Evolutionary conservation across 2,797 vertebrate genomes (phyloP).

Genomic region (Melanotaenia maccullochi): DNA sequence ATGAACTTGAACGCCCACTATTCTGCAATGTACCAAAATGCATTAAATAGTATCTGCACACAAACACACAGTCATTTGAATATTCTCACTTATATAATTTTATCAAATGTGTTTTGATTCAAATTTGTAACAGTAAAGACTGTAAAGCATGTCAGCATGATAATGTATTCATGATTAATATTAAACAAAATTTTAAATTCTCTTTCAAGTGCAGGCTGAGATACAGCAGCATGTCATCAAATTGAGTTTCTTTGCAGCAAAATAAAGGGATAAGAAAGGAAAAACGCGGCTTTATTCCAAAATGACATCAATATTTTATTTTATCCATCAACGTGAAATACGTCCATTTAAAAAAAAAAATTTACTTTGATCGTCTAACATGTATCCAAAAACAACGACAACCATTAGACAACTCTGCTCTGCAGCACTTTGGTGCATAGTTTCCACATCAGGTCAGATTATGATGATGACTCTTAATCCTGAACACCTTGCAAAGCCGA

Average conservation of each 20-base stretch:
- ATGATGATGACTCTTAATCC: slow-evolving; percentile 44
- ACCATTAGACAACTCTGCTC: slow-evolving; percentile 15
- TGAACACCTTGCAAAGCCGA: slow-evolving; percentile 23
- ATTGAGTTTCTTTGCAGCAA: slow-evolving; percentile 68
- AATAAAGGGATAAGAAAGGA: slow-evolving; percentile 26
- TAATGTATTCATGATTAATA: slow-evolving; percentile 83
- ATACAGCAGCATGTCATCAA: slow-evolving; percentile 77
- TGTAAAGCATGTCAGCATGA: slow-evolving; percentile 52
- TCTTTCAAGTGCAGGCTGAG: slow-evolving; percentile 82
- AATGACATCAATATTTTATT: slow-evolving; percentile 38
- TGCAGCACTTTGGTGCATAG: slow-evolving; percentile 33
- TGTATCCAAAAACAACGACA: slow-evolving; percentile 39
- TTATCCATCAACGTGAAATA: slow-evolving; percentile 16
- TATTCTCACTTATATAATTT: slow-evolving; percentile 58
- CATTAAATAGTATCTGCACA: slow-evolving; percentile 12
- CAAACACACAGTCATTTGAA: slow-evolving; percentile 23
- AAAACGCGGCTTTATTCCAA: slow-evolving; percentile 36
- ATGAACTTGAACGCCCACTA: slow-evolving; percentile 26
- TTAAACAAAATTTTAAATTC: slow-evolving; percentile 83
- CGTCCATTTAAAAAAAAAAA: slow-evolving; percentile 32
- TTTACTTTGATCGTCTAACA: slow-evolving; percentile 43
- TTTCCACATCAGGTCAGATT: slow-evolving; percentile 67
- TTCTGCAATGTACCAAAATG: slow-evolving; percentile 18
- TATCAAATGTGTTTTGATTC: slow-evolving; percentile 51
- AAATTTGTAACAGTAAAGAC: slow-evolving; percentile 67